Evolutionary conservation across 2,113 vertebrate species (phyloP).

Genomic region (Archilochus colubris): DNA sequence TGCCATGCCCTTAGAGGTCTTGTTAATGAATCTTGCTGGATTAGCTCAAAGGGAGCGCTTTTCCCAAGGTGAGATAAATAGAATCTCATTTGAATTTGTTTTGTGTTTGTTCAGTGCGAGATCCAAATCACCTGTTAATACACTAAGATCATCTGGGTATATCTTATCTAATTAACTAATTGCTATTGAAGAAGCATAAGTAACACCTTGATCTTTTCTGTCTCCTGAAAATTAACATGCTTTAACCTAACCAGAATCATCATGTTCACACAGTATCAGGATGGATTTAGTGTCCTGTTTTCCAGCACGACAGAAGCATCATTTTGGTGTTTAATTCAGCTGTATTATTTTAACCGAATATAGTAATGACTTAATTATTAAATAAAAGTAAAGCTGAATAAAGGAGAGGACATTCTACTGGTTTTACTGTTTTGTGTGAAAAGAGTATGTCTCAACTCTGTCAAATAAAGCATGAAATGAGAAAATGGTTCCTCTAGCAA

Average conservation of each 20-base stretch:
- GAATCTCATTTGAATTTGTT: background rate
- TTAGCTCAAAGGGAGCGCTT: background rate
- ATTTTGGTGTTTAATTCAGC: background rate
- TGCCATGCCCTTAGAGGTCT: background rate
- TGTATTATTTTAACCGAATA: background rate
- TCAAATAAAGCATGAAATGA: background rate
- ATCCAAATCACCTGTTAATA: background rate
- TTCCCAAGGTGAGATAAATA: background rate
- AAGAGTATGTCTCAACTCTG: background rate
- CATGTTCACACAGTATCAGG: background rate
- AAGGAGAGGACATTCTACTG: background rate
- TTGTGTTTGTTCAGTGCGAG: background rate
- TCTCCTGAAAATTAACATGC: background rate
- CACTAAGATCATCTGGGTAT: background rate
- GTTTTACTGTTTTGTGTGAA: background rate
- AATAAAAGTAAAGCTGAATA: background rate
- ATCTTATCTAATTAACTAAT: constrained; percentile 7
- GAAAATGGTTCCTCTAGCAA: background rate
- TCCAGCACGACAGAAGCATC: background rate
- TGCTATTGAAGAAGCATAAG: background rate
- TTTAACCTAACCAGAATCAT: background rate
- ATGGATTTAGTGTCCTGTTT: background rate
- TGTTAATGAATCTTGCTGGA: background rate
- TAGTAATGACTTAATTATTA: background rate
- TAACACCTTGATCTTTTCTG: background rate